Conservation (phyloP, 2,888 invertebrate genomes). For the Lycia hirtaria region DNA sequence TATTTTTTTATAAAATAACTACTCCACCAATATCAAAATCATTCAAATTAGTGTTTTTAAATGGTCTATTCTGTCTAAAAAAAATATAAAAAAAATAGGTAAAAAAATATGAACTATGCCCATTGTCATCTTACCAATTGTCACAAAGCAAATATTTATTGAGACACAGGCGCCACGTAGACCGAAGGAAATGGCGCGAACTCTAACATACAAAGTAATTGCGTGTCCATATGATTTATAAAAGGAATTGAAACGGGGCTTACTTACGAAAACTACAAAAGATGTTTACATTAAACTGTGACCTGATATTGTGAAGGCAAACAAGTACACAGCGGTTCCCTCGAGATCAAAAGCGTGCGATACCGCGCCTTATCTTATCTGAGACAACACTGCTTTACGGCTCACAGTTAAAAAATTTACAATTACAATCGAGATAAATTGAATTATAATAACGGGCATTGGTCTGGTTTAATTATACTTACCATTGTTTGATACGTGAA, state of each 20-base stretch:
- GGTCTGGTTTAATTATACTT: constrained; percentile 62
- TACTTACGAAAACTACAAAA: constrained; percentile 28
- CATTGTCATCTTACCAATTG: no score
- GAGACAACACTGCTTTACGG: constrained; percentile 16
- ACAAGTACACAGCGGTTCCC: constrained; percentile 16
- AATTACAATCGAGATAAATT: constrained; percentile 48
- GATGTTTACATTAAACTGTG: constrained; percentile 20
- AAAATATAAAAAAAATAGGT: no score
- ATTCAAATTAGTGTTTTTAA: no score
- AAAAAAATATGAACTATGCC: no score
- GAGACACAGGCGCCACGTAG: neutral
- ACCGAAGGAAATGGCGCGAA: neutral
- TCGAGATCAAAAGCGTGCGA: constrained; percentile 25
- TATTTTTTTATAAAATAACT: no score
- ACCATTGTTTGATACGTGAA: constrained; percentile 54
- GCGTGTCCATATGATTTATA: neutral
- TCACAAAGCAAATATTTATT: no score
- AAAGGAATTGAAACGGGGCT: neutral
- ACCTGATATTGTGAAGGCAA: constrained; percentile 22
- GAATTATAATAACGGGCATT: constrained; percentile 61
- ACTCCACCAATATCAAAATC: no score
- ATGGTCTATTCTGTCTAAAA: no score
- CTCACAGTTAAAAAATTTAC: constrained; percentile 29
- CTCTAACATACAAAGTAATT: no score
- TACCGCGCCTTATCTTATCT: constrained; percentile 23